Percentiles rank a stretch among this genome's conserved stretches.
These are phyloP conservation scores for Polymixis flavicincta DNA, from an alignment of 2,888 invertebrate species.

Conservation along the genomic window DNA sequence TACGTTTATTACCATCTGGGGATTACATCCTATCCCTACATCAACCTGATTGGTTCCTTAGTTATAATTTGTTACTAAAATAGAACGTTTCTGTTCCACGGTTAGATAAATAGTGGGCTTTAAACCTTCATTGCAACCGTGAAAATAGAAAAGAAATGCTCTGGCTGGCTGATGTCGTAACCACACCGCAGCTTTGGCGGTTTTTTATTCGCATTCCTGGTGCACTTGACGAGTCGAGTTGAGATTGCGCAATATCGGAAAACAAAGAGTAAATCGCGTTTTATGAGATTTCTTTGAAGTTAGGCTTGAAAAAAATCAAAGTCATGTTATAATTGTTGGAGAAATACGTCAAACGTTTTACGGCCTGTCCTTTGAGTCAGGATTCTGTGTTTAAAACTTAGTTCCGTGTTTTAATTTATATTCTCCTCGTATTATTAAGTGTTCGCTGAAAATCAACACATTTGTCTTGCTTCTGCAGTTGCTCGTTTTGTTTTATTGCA, in stretches of 20 bases:
- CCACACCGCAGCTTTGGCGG: constrained; percentile 66
- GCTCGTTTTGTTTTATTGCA: constrained; percentile 82
- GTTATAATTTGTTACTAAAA: constrained; percentile 56
- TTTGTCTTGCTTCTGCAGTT: constrained; percentile 76
- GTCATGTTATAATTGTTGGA: constrained; percentile 22
- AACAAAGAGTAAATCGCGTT: constrained; percentile 34
- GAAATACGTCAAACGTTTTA: constrained; percentile 31
- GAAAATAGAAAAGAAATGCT: constrained; percentile 66
- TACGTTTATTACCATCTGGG: constrained; percentile 50
- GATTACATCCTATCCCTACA: constrained; percentile 43
- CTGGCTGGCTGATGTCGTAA: constrained; percentile 57
- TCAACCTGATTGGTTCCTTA: constrained; percentile 54
- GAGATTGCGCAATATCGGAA: constrained; percentile 66
- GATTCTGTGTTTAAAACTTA: constrained; percentile 51
- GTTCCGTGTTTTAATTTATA: constrained; percentile 75
- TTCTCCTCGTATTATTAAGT: constrained; percentile 73
- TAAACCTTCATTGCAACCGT: constrained; percentile 61
- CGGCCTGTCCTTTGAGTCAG: constrained; percentile 9
- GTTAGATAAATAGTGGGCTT: constrained; percentile 60
- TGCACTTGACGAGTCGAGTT: constrained; percentile 63
- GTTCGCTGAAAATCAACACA: constrained; percentile 75
- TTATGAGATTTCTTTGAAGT: constrained; percentile 13
- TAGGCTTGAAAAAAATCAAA: constrained; percentile 16
- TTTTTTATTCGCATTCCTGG: constrained; percentile 74
- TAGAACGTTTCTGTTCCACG: constrained; percentile 50